Evolutionary conservation across 2,113 vertebrate species (phyloP).

Genomic region (Notarius quadriscutis): DNA sequence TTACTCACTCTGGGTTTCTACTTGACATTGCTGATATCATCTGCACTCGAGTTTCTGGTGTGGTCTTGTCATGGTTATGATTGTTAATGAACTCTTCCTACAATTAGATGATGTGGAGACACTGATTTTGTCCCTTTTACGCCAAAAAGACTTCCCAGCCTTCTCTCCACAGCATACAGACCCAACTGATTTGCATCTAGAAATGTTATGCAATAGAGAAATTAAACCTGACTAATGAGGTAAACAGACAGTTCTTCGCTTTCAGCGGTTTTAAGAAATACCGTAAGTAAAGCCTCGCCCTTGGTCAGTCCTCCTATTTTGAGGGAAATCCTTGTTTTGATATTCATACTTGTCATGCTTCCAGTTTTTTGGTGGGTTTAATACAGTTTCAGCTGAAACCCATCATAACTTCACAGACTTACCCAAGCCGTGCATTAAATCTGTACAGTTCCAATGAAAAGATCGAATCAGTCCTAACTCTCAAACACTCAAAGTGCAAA

Average conservation of each 20-base stretch:
- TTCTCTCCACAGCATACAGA: neutral
- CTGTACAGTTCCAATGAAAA: slow-evolving; percentile 8
- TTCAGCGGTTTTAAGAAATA: slow-evolving; percentile 14
- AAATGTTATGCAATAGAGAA: neutral
- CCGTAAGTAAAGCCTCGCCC: neutral
- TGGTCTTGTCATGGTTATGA: slow-evolving; percentile 35
- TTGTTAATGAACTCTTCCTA: slow-evolving; percentile 32
- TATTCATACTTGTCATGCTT: slow-evolving; percentile 22
- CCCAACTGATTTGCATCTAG: neutral
- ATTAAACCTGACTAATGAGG: slow-evolving; percentile 4
- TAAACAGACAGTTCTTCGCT: neutral
- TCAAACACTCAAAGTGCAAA: neutral
- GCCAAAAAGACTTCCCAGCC: neutral
- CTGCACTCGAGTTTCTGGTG: slow-evolving; percentile 18
- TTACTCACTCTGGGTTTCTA: slow-evolving; percentile 13
- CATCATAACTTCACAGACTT: slow-evolving; percentile 7
- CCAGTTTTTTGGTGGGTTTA: slow-evolving; percentile 26
- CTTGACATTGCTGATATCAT: slow-evolving; percentile 34
- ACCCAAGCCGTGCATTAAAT: neutral
- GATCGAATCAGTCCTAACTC: neutral
- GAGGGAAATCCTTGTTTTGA: slow-evolving; percentile 33
- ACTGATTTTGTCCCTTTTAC: neutral
- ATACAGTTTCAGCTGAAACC: slow-evolving; percentile 47
- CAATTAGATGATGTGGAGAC: slow-evolving; percentile 20
- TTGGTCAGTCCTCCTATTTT: neutral